Conservation (phyloP, 2,797 vertebrate species). For the Amblyraja radiata region DNA sequence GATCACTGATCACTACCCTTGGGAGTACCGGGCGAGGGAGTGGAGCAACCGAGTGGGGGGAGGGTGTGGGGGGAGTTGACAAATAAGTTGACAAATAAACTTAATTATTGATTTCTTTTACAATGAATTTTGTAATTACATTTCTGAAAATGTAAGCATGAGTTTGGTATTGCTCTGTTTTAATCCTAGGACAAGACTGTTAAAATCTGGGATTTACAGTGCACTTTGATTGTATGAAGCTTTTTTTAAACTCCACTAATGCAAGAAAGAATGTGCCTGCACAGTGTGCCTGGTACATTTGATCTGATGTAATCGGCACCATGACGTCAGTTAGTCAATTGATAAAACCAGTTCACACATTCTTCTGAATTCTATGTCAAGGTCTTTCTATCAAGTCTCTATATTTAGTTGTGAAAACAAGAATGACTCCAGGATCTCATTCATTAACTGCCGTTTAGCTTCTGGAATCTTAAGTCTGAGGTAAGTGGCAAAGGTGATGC, state of each 20-base stretch:
- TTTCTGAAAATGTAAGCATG: not conserved
- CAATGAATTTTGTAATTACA: not conserved
- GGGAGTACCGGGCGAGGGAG: too few species aligned
- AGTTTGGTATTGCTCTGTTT: not conserved
- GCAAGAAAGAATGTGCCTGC: slow-evolving; percentile 14
- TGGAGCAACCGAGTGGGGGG: too few species aligned
- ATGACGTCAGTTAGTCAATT: not conserved
- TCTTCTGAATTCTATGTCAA: slow-evolving; percentile 6
- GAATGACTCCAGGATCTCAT: not conserved
- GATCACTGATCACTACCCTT: too few species aligned
- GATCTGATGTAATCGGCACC: not conserved
- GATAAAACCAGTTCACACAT: slow-evolving; percentile 6
- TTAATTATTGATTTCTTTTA: not conserved
- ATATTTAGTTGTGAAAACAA: not conserved
- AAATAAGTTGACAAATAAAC: not conserved
- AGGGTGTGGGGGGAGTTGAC: too few species aligned
- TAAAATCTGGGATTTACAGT: not conserved
- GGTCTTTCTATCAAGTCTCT: not conserved
- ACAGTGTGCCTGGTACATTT: slow-evolving; percentile 10
- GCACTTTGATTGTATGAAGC: not conserved
- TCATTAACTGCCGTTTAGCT: not conserved
- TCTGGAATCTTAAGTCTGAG: slow-evolving; percentile 19
- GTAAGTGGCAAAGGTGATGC: not conserved
- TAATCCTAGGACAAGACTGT: not conserved
- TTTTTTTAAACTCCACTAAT: not conserved